Conservation (phyloP, 2,888 invertebrate genomes). For the Tenthredo notha region DNA sequence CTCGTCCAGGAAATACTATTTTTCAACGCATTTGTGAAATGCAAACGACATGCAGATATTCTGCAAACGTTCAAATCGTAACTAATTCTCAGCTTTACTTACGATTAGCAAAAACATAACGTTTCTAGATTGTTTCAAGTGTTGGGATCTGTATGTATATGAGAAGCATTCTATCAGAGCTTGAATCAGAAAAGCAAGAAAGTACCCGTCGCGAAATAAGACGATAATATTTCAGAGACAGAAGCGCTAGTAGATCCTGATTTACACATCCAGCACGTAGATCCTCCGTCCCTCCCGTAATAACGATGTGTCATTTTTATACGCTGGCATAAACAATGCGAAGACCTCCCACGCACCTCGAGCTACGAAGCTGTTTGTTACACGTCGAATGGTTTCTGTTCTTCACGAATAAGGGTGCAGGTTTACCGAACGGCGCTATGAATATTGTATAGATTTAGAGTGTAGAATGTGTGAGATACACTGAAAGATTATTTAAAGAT, state of each 20-base stretch:
- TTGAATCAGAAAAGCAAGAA: slow-evolving; percentile 31
- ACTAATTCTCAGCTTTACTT: background rate
- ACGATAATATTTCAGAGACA: slow-evolving; percentile 69
- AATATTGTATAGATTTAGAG: slow-evolving; percentile 44
- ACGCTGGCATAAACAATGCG: slow-evolving; percentile 71
- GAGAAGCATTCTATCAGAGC: background rate
- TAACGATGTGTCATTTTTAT: slow-evolving; percentile 74
- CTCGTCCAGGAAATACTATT: background rate
- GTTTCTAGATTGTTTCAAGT: background rate
- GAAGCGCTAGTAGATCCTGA: slow-evolving; percentile 71
- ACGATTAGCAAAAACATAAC: background rate
- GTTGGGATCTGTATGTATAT: background rate
- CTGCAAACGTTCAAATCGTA: background rate
- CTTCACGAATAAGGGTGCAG: slow-evolving; percentile 43
- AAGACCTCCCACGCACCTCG: slow-evolving; percentile 61
- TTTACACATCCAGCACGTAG: slow-evolving; percentile 71
- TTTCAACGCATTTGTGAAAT: background rate
- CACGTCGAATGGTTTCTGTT: slow-evolving; percentile 47
- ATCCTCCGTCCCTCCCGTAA: slow-evolving; percentile 63
- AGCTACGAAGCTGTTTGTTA: slow-evolving; percentile 44
- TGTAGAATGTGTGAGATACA: background rate
- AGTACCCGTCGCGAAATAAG: slow-evolving; percentile 61
- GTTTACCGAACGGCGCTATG: slow-evolving; percentile 36
- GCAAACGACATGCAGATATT: background rate
- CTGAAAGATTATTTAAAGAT: background rate